A percentile compares a stretch with the other conserved stretches of the same genome.
Evolutionary conservation across 2,113 vertebrate species (phyloP).

Genomic region (Sinosuthora webbiana): DNA sequence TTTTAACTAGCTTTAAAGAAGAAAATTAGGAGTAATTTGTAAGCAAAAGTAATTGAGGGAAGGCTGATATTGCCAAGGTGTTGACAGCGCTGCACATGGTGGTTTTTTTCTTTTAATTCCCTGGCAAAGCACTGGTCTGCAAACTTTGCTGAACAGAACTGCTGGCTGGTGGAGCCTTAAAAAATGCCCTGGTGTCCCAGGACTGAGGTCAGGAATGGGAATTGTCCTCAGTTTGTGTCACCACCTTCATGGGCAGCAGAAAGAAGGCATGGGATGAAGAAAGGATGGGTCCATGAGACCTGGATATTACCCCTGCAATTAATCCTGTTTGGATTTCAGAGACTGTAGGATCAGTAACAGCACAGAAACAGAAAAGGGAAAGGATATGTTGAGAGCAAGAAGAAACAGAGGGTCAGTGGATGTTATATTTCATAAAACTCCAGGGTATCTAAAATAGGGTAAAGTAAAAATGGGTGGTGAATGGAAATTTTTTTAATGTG

Average conservation of each 20-base stretch:
- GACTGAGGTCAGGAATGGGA: not conserved
- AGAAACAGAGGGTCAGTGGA: not conserved
- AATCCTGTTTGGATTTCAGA: not conserved
- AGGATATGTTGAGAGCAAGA: not conserved
- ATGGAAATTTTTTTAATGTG: not conserved
- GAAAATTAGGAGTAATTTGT: slow-evolving; percentile 84
- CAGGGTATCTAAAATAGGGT: not conserved
- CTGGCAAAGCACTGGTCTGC: slow-evolving; percentile 7
- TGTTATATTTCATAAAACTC: not conserved
- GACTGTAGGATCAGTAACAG: not conserved
- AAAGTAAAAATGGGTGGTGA: not conserved
- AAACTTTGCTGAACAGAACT: not conserved
- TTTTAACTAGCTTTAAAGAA: slow-evolving; percentile 84
- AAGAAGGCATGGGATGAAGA: not conserved
- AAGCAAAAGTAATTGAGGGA: slow-evolving; percentile 82
- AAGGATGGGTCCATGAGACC: not conserved
- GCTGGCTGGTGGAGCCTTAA: not conserved
- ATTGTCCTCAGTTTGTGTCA: not conserved
- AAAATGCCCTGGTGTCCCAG: rapidly evolving
- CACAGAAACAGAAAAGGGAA: not conserved
- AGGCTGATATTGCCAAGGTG: slow-evolving; percentile 79
- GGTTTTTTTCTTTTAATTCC: slow-evolving; percentile 52
- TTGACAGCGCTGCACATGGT: slow-evolving; percentile 70
- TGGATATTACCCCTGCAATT: not conserved
- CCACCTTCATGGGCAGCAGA: not conserved